Percentiles rank a stretch among this genome's conserved stretches.
Evolutionary conservation across 2,113 vertebrate species (phyloP).

Genomic region (Cervus canadensis): DNA sequence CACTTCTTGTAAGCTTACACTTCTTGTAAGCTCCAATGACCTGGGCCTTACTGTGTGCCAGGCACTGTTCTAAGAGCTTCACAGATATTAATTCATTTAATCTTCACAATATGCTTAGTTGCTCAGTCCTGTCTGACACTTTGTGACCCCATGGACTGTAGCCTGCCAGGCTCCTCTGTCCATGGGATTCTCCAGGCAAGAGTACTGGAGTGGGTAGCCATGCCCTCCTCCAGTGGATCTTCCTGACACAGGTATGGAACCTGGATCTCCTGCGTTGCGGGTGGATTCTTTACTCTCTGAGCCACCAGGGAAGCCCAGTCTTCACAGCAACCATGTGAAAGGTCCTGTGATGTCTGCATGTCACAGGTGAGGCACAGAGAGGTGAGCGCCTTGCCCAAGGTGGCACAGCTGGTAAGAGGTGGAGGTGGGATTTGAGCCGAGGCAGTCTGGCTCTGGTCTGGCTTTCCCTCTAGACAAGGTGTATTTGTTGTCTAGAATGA

Average conservation of each 20-base stretch:
- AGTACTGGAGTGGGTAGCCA: background rate
- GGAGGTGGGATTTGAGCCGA: background rate
- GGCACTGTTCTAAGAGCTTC: background rate
- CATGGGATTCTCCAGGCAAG: background rate
- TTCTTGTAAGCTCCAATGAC: background rate
- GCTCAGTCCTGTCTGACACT: background rate
- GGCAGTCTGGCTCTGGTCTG: background rate
- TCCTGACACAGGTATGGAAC: background rate
- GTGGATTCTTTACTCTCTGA: background rate
- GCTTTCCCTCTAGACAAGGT: background rate
- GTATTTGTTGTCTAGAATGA: background rate
- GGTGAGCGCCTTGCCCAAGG: background rate
- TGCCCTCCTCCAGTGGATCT: background rate
- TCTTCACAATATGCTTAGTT: background rate
- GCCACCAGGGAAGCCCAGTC: background rate
- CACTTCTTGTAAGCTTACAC: background rate
- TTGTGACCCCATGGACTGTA: background rate
- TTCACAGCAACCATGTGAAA: background rate
- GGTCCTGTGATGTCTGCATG: background rate
- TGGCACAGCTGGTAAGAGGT: background rate
- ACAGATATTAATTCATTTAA: background rate
- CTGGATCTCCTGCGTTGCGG: background rate
- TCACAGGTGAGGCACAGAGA: background rate
- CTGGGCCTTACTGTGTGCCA: background rate
- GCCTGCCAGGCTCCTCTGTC: background rate